phyloP scores from a whole-genome alignment of 1,140 invertebrate species.

The Megalonaias nervosa region DNA sequence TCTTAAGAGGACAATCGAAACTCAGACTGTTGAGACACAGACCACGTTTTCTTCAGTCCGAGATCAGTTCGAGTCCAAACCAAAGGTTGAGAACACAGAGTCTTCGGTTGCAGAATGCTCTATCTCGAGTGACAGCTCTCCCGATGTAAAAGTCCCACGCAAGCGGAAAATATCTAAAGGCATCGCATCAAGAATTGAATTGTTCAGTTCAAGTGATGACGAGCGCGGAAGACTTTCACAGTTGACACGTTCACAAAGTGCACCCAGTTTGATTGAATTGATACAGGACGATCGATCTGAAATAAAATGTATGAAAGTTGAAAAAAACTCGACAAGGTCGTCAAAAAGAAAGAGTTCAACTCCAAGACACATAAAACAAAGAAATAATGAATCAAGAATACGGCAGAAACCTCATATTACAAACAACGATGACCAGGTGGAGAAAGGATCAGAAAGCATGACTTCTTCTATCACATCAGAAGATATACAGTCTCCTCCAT shows the following conservation, averaged over 20 bases:
- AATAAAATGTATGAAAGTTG: conserved; percentile 21
- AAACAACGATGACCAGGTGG: conserved; percentile 23
- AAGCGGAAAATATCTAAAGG: conserved; percentile 38
- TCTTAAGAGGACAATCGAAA: conserved; percentile 45
- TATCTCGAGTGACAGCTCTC: conserved; percentile 48
- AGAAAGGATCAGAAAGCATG: conserved; percentile 30
- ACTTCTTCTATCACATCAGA: conserved; percentile 32
- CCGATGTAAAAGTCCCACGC: conserved; percentile 32
- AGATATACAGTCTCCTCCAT: conserved; percentile 19
- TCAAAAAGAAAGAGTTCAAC: conserved; percentile 21
- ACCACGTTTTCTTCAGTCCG: conserved; percentile 11
- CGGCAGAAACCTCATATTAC: conserved; percentile 15
- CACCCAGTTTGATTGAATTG: conserved; percentile 38
- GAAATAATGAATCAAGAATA: conserved; percentile 33
- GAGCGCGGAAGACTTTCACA: conserved; percentile 25
- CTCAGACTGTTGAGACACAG: conserved; percentile 39
- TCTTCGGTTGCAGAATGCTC: conserved; percentile 24
- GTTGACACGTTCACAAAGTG: conserved; percentile 40
- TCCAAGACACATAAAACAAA: conserved; percentile 34
- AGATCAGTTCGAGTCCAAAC: conserved; percentile 5
- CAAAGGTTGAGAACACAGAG: conserved; percentile 33
- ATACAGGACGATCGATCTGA: not conserved
- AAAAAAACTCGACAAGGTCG: conserved; percentile 15
- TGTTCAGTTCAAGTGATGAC: conserved; percentile 57
- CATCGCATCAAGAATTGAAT: conserved; percentile 53